A percentile compares a stretch with the other conserved stretches of the same genome.
These are phyloP conservation scores for Littorina saxatilis DNA, from an alignment of 1,140 invertebrate genomes.

Conservation along the genomic window DNA sequence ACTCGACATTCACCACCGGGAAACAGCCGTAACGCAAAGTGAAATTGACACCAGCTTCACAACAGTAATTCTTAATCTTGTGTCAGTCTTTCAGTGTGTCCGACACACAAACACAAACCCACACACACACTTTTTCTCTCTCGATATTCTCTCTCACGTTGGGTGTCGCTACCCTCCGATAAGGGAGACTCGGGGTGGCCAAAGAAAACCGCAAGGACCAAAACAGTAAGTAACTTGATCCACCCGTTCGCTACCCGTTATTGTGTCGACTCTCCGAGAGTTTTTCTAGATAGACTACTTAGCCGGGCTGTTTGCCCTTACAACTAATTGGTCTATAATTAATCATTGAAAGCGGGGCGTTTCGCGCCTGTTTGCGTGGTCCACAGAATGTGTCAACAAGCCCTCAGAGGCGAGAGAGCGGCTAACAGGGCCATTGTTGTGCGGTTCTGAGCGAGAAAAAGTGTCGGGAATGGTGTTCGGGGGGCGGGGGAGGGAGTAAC, in stretches of 20 bases:
- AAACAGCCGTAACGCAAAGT: too few relatives aligned
- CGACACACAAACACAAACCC: too few relatives aligned
- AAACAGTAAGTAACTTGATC: neutral
- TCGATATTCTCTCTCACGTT: too few relatives aligned
- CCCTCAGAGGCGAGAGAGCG: neutral
- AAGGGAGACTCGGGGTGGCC: too few relatives aligned
- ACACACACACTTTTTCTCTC: too few relatives aligned
- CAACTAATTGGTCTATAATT: conserved; percentile 35
- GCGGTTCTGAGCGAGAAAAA: neutral
- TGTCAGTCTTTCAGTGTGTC: too few relatives aligned
- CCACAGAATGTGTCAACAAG: conserved; percentile 30
- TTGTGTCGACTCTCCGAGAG: neutral
- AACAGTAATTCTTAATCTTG: too few relatives aligned
- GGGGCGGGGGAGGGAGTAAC: neutral
- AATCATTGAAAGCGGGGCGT: conserved; percentile 29
- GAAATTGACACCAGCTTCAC: too few relatives aligned
- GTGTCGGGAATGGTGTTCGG: neutral
- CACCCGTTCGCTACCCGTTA: neutral
- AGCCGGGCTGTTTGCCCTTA: conserved; percentile 22
- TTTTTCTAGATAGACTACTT: conserved; percentile 29
- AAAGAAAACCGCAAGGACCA: too few relatives aligned
- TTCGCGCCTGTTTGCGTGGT: conserved; percentile 23
- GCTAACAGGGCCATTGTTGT: neutral
- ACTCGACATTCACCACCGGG: too few relatives aligned
- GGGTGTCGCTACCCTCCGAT: too few relatives aligned